Evolutionary conservation across 1,140 invertebrate species (phyloP).

Genomic region (Amyelois transitella): DNA sequence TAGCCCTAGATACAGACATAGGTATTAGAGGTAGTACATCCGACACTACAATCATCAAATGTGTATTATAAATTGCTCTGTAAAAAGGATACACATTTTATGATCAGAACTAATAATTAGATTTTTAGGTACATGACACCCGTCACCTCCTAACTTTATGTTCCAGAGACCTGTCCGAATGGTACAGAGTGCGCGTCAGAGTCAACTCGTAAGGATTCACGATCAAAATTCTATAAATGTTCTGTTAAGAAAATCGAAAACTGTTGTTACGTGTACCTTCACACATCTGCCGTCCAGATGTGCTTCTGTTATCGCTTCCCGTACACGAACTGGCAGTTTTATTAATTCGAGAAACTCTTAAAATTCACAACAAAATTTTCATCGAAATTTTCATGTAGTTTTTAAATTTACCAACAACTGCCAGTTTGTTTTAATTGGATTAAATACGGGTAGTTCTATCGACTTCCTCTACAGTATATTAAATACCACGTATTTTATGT

Average conservation of each 20-base stretch:
- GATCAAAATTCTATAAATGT: conserved; percentile 65
- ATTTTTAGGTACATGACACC: conserved; percentile 44
- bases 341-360: conserved; percentile 17
- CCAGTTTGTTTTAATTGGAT: conserved; percentile 49
- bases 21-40: conserved; percentile 11
- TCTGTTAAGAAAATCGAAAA: conserved; percentile 61
- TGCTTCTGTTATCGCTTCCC: conserved; percentile 57
- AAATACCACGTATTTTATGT: background rate
- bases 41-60: background rate
- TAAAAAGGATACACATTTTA: background rate
- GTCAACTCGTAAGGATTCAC: conserved; percentile 81
- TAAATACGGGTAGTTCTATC: conserved; percentile 35
- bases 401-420: conserved; percentile 34
- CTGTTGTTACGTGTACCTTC: conserved; percentile 68
- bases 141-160: conserved; percentile 78
- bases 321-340: conserved; percentile 65
- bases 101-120: conserved; percentile 7
- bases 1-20: conserved; percentile 5
- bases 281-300: conserved; percentile 70
- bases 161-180: conserved; percentile 84
- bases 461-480: conserved; percentile 19
- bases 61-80: background rate
- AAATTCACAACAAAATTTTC: background rate
- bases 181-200: conserved; percentile 85
- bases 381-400: background rate